Evolutionary conservation across 2,797 vertebrate species (phyloP), one percentile per base, ranked within the genome.

Genomic region (Gastrophryne carolinensis): DNA sequence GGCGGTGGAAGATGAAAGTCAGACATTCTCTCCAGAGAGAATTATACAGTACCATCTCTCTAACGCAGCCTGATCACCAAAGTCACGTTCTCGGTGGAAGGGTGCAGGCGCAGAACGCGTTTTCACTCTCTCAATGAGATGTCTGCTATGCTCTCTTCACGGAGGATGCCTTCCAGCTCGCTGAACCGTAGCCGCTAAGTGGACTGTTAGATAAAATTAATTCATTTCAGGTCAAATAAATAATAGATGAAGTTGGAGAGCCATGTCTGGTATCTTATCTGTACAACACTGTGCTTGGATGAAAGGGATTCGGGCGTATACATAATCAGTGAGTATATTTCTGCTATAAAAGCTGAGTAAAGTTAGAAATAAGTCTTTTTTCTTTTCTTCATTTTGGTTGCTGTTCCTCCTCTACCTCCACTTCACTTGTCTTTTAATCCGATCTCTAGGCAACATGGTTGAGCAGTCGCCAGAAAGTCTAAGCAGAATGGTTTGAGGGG

Each of bases 161-260:
- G 4, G 5, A 9, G 8, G 26, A 27, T 44, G 52, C 72, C 61
- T 41, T 13, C 1, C 10, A 66, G 52, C 62, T 17, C 62, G 19
- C n/a, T 54, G 35, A 54, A 44, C 8, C 35, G 27, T 30, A 17
- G 19, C 17, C 30, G 27, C 60, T 73, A 65, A 65, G 71, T 58
- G 62, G 35, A 63, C 35, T 39, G 41, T 65, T 23, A 74, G 27
- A 66, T 39, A 17, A 35, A 58, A 74, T 66, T 34, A 66, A 74
- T 47, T 74, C 27, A 49, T 74, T 58, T 66, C 54, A 37, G 52
- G 50, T 65, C 19, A 64, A 39, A 44, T 52, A 53, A 50, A 72
- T 74, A 57, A 34, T 57, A 47, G 26, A 65, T 47, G 72, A 65
- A 30, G 49, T 10, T 9, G 60, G 49, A 24, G 17, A 53, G 34